Conservation (phyloP, 2,888 invertebrate genomes). For the Stenotaenia linearis region DNA sequence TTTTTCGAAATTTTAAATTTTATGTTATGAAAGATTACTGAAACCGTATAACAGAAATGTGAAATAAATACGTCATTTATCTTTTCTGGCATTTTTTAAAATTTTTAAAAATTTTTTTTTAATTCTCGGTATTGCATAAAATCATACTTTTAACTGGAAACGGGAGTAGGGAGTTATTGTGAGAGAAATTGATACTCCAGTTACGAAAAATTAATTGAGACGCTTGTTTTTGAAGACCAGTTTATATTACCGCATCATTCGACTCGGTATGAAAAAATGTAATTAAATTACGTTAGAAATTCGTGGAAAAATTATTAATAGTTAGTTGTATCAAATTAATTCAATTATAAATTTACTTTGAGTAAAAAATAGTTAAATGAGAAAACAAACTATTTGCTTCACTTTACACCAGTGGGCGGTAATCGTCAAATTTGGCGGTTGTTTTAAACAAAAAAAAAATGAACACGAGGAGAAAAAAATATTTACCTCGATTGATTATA, state of each 20-base stretch:
- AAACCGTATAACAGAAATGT: no score
- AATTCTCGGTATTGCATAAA: not conserved
- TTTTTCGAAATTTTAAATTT: not conserved
- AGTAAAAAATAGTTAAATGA: not conserved
- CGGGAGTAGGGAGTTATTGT: not conserved
- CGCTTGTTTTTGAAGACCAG: not conserved
- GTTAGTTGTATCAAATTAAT: not conserved
- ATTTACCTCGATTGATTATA: no score
- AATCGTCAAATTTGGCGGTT: not conserved
- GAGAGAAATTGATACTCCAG: not conserved
- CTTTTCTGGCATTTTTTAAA: no score
- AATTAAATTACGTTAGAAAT: not conserved
- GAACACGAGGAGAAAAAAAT: no score
- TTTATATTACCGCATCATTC: not conserved
- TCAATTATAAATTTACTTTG: not conserved
- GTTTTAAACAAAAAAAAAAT: not conserved
- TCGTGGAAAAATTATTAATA: not conserved
- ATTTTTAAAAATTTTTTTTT: no score
- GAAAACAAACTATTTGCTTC: not conserved
- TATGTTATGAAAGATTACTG: no score
- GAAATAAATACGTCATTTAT: no score
- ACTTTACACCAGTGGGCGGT: not conserved
- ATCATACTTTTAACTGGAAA: not conserved
- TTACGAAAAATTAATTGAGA: not conserved
- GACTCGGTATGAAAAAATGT: not conserved